Percentiles rank a stretch among this genome's conserved stretches.
These are phyloP conservation scores for Hermetia illucens DNA, from an alignment of 1,140 invertebrate genomes.

Conservation along the genomic window DNA sequence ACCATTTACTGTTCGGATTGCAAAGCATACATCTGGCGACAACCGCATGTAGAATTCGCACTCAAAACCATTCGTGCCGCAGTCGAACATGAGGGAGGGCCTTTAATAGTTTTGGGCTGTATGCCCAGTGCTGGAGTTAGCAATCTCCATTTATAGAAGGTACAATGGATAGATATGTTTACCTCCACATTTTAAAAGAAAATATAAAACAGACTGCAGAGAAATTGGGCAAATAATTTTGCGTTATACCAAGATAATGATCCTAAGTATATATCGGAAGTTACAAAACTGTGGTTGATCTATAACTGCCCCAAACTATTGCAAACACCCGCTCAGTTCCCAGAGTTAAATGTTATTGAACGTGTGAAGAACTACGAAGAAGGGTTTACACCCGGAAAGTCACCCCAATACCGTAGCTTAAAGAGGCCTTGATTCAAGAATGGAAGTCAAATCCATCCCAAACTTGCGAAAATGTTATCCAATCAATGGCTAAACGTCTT, in stretches of 20 bases:
- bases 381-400: no score
- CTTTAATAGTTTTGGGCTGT: slow-evolving; percentile 29
- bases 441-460: no score
- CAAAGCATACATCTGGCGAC: neutral
- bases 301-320: slow-evolving; percentile 4
- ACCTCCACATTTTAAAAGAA: slow-evolving; percentile 11
- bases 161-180: slow-evolving; percentile 19
- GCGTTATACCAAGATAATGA: slow-evolving; percentile 11
- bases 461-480: no score
- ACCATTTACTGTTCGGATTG: neutral
- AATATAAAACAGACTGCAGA: slow-evolving; percentile 10
- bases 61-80: slow-evolving; percentile 10
- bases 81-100: slow-evolving; percentile 22
- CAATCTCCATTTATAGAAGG: slow-evolving; percentile 17
- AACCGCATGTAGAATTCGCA: neutral
- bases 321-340: slow-evolving; percentile 2
- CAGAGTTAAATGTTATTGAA: slow-evolving; percentile 4
- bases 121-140: slow-evolving; percentile 19
- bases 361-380: no score
- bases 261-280: slow-evolving; percentile 6
- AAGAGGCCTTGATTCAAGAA: no score
- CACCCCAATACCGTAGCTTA: no score
- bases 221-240: slow-evolving; percentile 10
- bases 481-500: no score
- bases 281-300: neutral